Evolutionary conservation across 2,888 invertebrate genomes (phyloP), one percentile per base, ranked within the genome.

Genomic region (Helobdella robusta): DNA sequence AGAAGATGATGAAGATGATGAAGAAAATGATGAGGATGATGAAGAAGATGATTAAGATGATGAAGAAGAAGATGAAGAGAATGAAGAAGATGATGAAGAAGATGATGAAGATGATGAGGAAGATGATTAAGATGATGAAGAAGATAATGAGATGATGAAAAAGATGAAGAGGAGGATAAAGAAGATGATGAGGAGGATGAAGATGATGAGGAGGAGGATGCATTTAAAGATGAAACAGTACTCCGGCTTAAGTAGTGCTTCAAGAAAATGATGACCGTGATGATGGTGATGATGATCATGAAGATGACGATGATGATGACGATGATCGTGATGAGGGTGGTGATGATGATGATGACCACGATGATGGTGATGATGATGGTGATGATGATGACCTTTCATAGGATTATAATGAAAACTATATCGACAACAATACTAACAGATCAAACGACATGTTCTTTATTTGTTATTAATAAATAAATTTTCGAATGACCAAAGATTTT

Each of bases 261-360:
- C n/a, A n/a, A n/a, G n/a, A n/a, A n/a, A 8, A 23, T 5, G 23
- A 28, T 5, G 56, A 56, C 2, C n/a, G 1, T 35, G 20, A 25
- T 44, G 60, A 63, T 32, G n/a, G 0, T 40, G 64, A 35, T 64
- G 64, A 40, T 25, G 52, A n/a, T 62, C 48, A 25, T 64, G 64
- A 58, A 58, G 64, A 58, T 64, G 64, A 58, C 58, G 64, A 58
- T 64, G 64, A 50, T 62, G 62, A 50, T 62, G 62, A 30, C 32
- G 62, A 62, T 48, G 62, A 62, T 48, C 30, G 30, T 28, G 58
- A 59, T 44, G 56, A 28, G 46, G 62, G 23, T 62, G 62, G 32
- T 62, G 56, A 62, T 48, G 48, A 62, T 48, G 60, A 60, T 36
- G 40, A 35, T 36, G 60, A 60, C 23, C 40, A 60, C 44, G 60